These are phyloP conservation scores for Acrossocheilus fasciatus DNA, from an alignment of 2,797 vertebrate genomes.

Conservation along the genomic window DNA sequence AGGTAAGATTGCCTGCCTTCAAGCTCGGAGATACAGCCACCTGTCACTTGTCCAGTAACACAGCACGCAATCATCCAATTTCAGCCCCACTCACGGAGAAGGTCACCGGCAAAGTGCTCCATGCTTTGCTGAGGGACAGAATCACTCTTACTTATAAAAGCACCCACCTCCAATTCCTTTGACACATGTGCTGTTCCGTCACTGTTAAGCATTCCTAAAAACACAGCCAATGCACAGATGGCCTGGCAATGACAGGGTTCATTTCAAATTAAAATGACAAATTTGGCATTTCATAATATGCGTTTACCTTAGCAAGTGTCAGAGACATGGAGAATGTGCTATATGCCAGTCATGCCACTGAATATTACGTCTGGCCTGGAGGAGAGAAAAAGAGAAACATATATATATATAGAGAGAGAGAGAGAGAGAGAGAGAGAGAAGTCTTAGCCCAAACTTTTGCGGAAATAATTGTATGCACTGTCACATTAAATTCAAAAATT, in stretches of 20 bases:
- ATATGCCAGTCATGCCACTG: constrained; percentile 20
- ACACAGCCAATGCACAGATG: constrained; percentile 53
- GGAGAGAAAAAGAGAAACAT: background rate
- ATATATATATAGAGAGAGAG: background rate
- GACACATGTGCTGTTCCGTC: constrained; percentile 26
- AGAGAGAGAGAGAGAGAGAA: background rate
- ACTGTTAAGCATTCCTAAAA: constrained; percentile 23
- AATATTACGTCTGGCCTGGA: constrained; percentile 6
- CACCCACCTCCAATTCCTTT: constrained; percentile 32
- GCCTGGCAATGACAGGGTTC: constrained; percentile 49
- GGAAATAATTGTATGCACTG: background rate
- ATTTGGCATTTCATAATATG: constrained; percentile 40
- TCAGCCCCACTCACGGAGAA: constrained; percentile 68
- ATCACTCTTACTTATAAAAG: constrained; percentile 41
- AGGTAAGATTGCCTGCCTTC: constrained; percentile 72
- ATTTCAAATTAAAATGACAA: constrained; percentile 61
- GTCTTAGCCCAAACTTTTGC: background rate
- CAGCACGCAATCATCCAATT: constrained; percentile 81
- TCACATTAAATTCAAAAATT: background rate
- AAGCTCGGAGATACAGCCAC: constrained; percentile 78
- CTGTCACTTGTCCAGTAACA: constrained; percentile 78
- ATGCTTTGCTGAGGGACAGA: constrained; percentile 61
- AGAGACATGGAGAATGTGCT: constrained; percentile 41
- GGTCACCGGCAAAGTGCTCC: constrained; percentile 76
- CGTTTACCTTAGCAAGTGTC: constrained; percentile 39